phyloP scores from a whole-genome alignment of 2,888 invertebrate genomes.

The Argyra leucocephala region DNA sequence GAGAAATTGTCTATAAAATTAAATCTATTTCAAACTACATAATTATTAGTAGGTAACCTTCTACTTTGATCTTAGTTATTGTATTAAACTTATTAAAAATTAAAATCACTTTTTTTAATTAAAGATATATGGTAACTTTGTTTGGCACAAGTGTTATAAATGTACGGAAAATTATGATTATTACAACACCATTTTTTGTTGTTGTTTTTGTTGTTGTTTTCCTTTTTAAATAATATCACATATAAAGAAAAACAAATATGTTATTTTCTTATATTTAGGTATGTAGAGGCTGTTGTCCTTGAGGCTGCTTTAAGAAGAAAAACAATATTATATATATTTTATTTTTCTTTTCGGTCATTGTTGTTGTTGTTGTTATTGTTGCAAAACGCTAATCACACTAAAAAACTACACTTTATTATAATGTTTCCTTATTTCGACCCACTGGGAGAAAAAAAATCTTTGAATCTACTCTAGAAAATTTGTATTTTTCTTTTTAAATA shows the following conservation, averaged over 20 bases:
- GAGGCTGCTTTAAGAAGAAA: not conserved
- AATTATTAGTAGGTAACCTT: too few relatives aligned
- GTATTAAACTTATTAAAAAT: too few relatives aligned
- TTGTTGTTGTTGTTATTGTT: too few relatives aligned
- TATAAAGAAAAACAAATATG: too few relatives aligned
- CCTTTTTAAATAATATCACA: too few relatives aligned
- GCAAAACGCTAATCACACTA: not conserved
- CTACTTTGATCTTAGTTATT: too few relatives aligned
- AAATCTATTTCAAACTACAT: too few relatives aligned
- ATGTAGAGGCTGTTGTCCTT: not conserved
- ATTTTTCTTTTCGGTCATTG: too few relatives aligned
- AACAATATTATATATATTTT: not conserved
- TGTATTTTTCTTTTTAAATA: not conserved
- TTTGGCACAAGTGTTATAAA: not conserved
- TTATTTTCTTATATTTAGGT: too few relatives aligned
- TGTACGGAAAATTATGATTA: not conserved
- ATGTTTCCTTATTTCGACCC: constrained; percentile 13
- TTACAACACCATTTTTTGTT: not conserved
- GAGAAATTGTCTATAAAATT: too few relatives aligned
- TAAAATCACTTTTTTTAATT: too few relatives aligned
- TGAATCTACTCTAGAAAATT: not conserved
- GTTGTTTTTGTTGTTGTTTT: not conserved
- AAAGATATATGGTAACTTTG: too few relatives aligned
- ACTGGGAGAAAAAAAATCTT: not conserved
- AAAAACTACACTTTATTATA: not conserved